Base-by-base conservation (phyloP, 1,140 invertebrate genomes). In the Pachypsylla venusta region DNA sequence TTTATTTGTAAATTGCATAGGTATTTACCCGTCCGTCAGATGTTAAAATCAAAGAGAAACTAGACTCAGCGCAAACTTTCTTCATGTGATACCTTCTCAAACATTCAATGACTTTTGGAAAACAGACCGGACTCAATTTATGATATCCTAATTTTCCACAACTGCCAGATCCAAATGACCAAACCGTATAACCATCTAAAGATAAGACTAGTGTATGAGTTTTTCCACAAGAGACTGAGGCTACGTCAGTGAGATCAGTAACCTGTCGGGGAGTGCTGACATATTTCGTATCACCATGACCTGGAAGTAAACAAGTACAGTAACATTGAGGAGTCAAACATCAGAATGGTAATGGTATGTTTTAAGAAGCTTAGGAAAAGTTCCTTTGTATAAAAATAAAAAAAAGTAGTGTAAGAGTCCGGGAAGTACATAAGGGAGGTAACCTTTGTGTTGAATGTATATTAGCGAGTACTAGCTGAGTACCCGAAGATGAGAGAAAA, bases 91-190 rank as follows among this genome's bases (percentile, higher is more conserved):
- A 69, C 12, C 80, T 79, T 65, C 78, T 75, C 25, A 84, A 67
- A 28, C 76, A 77, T 62, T 83, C 81, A 28, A 84, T 76, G 5
- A 81, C 71, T 66, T 80, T 79, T 2, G 82, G 82, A 56, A 74
- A 72, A 61, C 71, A 76, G 12, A 71, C 74, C 64, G 73, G 73
- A 57, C 70, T 74, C 61, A 74, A 77, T 59, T 81, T 77, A 30
- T 78, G 80, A 66, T 81, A 75, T 1, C 81, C 81, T 16, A 82
- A 66, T 69, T 81, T 80, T 16, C 80, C 80, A 68, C 75, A 74
- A 65, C 81, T 80, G 39, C 75, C 76, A 48, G 71, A 74, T 10
- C 81, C 81, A 70, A 82, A 82, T 12, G 80, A 81, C 81, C 81
- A 83, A 0, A 81, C 76, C 13, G 75, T 81, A 67, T 76, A 70